Base-by-base conservation (phyloP, 2,797 vertebrate genomes). In the Oryzias dopingdopingensis region DNA sequence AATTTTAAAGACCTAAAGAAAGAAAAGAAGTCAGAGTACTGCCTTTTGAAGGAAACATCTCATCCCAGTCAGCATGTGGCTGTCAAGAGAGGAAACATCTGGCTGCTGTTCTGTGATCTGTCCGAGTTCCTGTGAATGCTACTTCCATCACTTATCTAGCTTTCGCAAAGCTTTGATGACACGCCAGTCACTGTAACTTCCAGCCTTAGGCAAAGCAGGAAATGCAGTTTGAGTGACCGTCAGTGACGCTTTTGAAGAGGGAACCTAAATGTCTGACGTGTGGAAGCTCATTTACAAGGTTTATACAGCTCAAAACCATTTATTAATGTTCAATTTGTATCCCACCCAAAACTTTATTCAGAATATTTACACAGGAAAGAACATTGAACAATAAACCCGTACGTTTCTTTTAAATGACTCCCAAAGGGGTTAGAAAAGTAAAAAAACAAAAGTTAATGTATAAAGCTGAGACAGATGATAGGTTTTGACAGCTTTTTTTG, bases 1-100 rank as follows among this genome's bases (percentile, higher is more conserved):
- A 74, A 99, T 95, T 87, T 94, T 96, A 88, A 99, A 99, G 32
- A 99, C 95, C 97, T 99, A 83, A 82, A 82, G 76, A 80, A 59
- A 61, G 55, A 44, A 74, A 73, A 77, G 42, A 43, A 41, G 29
- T 43, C 17, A 14, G 17, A 14, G 15, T 5, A 23, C 51, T 1
- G 47, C 29, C 29, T 40, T 42, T 26, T 40, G 51, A 37, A n/a
- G 10, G 10, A 13, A 17, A 40, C 5, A 15, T 14, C 7, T 48
- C 40, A 24, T 14, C 20, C 45, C 26, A 3, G 49, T 24, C 42
- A 50, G 41, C 18, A 17, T 37, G 58, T 43, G 29, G 37, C 62
- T 43, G 23, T 57, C 54, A 49, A n/a, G 4, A 78, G 58, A 82
- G 86, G 86, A 88, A 88, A 70, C 74, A 79, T 80, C 76, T 83